phyloP scores from a whole-genome alignment of 2,888 invertebrate genomes.

The Temnothorax rugatulus region DNA sequence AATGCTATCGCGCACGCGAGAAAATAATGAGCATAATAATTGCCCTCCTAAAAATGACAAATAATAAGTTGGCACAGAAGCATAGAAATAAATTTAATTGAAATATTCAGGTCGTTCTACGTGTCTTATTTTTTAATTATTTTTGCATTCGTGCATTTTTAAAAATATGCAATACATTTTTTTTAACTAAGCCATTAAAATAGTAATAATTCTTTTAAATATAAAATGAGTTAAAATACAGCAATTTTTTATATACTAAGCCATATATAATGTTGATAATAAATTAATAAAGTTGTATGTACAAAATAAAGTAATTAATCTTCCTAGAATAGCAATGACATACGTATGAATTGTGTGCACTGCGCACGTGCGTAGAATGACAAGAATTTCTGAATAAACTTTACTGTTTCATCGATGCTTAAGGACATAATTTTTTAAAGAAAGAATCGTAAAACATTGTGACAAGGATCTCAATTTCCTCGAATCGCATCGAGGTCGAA shows the following conservation, averaged over 20 bases:
- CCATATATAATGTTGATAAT: background rate
- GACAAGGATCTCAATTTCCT: conserved; percentile 57
- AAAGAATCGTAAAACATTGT: conserved; percentile 49
- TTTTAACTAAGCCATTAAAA: background rate
- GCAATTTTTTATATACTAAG: background rate
- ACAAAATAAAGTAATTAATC: background rate
- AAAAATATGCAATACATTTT: background rate
- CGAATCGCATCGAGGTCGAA: conserved; percentile 43
- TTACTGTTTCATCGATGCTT: background rate
- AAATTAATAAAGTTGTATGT: background rate
- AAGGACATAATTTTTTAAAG: conserved; percentile 26
- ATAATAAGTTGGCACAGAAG: background rate
- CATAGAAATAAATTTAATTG: conserved; percentile 30
- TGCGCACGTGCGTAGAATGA: background rate
- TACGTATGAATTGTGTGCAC: background rate
- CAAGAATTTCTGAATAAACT: conserved; percentile 2
- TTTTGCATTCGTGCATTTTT: background rate
- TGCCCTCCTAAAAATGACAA: background rate
- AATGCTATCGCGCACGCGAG: conserved; percentile 1
- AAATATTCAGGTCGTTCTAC: background rate
- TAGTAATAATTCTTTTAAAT: background rate
- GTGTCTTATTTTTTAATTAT: background rate
- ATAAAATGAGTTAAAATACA: background rate
- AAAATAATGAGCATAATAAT: conserved; percentile 40
- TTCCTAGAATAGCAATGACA: background rate